These are phyloP conservation scores for Progne subis DNA, from an alignment of 2,113 vertebrate genomes.

Conservation along the genomic window DNA sequence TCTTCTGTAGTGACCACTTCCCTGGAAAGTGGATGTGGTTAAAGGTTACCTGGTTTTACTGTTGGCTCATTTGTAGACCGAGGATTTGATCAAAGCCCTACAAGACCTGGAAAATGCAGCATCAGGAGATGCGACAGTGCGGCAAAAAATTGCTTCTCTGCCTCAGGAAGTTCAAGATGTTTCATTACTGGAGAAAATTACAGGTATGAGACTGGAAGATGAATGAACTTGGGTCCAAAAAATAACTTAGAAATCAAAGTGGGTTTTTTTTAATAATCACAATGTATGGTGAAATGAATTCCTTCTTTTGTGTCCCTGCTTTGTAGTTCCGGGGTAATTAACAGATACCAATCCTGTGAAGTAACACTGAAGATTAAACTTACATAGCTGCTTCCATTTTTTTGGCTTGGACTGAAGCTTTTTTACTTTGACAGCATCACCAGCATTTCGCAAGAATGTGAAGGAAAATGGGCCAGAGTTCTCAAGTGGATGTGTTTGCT, in stretches of 20 bases:
- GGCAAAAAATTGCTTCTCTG: constrained; percentile 96
- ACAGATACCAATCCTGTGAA: neutral
- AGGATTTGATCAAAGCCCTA: constrained; percentile 95
- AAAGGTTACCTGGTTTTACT: neutral
- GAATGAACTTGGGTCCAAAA: neutral
- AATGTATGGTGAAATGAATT: neutral
- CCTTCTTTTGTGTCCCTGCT: neutral
- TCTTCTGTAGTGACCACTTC: neutral
- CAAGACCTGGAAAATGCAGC: constrained; percentile 97
- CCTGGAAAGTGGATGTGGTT: neutral
- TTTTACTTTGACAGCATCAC: neutral
- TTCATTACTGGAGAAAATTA: constrained; percentile 95
- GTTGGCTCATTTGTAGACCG: constrained; percentile 76
- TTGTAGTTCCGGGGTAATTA: neutral
- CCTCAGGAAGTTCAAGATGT: constrained; percentile 98
- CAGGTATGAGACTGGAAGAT: constrained; percentile 75
- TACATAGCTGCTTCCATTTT: neutral
- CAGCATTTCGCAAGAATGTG: neutral
- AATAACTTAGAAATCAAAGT: neutral
- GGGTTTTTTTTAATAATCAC: neutral
- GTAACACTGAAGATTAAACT: neutral
- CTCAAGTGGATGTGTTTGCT: neutral
- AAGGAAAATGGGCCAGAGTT: neutral
- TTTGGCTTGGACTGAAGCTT: neutral
- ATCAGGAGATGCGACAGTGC: constrained; percentile 93